Conservation (phyloP, 30 jellyfish, hydroid and myxozoan species). For the Pelagia noctiluca region DNA sequence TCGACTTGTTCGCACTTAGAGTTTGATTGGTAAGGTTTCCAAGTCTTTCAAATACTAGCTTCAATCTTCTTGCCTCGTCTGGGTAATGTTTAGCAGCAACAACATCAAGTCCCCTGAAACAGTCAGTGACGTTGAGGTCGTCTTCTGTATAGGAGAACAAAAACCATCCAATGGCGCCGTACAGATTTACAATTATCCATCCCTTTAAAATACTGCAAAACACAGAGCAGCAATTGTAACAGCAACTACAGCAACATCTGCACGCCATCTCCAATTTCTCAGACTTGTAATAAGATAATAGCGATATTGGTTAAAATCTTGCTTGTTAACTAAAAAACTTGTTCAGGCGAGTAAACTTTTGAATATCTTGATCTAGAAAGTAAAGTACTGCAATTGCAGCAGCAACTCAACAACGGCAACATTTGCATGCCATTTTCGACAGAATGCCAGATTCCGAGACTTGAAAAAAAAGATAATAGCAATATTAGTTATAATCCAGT, state of each 20-base stretch:
- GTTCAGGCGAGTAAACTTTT: neutral
- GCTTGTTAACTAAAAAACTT: neutral
- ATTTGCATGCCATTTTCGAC: neutral
- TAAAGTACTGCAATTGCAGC: no score
- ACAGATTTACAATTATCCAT: neutral
- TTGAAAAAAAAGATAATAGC: no score
- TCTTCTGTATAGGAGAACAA: constrained; percentile 57
- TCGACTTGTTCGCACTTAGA: neutral
- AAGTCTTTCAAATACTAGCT: constrained; percentile 13
- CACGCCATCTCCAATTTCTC: neutral
- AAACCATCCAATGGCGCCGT: constrained; percentile 48
- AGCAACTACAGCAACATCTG: neutral
- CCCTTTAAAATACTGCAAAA: neutral
- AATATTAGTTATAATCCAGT: no score
- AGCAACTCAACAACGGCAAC: neutral
- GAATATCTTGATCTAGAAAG: neutral
- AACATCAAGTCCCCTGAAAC: constrained; percentile 2
- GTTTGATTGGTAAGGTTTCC: constrained; percentile 16
- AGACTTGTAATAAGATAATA: neutral
- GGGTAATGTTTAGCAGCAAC: constrained; percentile 22
- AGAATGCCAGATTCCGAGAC: no score
- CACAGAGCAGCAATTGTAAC: neutral
- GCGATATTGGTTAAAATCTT: neutral
- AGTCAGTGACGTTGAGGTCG: constrained; percentile 17
- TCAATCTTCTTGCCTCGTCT: constrained; percentile 10